phyloP scores from a whole-genome alignment of 2,797 vertebrate species.

The Gallinago stenura region DNA sequence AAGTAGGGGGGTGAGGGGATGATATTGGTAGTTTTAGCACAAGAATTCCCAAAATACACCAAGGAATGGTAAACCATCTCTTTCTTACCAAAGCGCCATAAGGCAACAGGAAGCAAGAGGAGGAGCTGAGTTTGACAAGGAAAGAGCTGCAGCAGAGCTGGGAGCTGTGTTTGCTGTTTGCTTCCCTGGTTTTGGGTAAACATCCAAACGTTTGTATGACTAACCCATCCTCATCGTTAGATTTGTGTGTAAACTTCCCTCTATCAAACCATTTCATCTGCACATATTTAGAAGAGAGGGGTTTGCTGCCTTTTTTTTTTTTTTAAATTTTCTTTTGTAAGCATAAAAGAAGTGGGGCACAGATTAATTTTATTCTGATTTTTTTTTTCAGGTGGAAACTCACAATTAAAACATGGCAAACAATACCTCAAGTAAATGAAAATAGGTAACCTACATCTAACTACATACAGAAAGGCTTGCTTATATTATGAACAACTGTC shows the following conservation, averaged over 20 bases:
- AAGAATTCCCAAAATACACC: background rate
- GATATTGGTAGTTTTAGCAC: background rate
- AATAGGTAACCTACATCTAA: background rate
- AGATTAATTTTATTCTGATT: background rate
- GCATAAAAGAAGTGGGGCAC: background rate
- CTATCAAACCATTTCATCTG: background rate
- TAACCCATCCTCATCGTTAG: constrained; percentile 4
- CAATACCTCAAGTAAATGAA: background rate
- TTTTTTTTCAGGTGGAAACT: background rate
- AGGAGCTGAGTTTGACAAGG: background rate
- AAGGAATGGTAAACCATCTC: background rate
- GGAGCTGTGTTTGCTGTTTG: background rate
- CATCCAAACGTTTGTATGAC: constrained; percentile 9
- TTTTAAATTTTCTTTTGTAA: background rate
- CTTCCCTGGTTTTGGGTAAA: constrained; percentile 20
- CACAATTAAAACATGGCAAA: background rate
- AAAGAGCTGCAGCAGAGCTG: background rate
- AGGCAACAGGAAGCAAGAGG: background rate
- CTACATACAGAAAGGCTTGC: background rate
- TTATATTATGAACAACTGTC: background rate
- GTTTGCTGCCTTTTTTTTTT: background rate
- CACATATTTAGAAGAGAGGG: background rate
- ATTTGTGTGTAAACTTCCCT: background rate
- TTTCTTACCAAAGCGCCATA: background rate
- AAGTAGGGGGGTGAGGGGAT: background rate